Evolutionary conservation across 2,113 vertebrate genomes (phyloP).

Genomic region (Hylia prasina): DNA sequence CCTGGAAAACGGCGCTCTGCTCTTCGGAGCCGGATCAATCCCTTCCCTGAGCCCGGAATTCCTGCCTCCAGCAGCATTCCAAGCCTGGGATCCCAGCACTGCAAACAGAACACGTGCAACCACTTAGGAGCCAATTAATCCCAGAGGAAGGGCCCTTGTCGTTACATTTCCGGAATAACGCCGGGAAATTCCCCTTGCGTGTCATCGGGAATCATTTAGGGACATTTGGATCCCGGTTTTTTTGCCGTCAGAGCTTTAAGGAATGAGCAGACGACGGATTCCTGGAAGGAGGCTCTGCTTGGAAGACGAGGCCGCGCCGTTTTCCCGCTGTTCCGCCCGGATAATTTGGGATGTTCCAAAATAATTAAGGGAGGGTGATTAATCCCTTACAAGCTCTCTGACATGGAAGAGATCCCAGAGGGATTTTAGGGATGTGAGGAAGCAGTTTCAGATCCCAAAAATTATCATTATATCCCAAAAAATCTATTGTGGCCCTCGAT

Average conservation of each 20-base stretch:
- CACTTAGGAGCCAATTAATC: conserved; percentile 34
- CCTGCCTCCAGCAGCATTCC: background rate
- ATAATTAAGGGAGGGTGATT: background rate
- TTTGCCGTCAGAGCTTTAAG: conserved; percentile 18
- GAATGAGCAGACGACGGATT: conserved; percentile 44
- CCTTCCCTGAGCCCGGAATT: background rate
- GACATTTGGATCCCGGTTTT: conserved; percentile 17
- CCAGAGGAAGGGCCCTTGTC: background rate
- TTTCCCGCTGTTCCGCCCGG: background rate
- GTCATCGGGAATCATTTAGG: conserved; percentile 38
- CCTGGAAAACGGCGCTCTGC: accelerated
- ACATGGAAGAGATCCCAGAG: background rate
- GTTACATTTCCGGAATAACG: conserved; percentile 49
- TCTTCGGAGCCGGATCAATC: background rate
- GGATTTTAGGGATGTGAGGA: accelerated
- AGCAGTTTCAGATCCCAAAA: background rate
- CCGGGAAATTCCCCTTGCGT: conserved; percentile 7
- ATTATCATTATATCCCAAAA: background rate
- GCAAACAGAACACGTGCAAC: conserved; percentile 17
- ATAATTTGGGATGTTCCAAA: conserved; percentile 6
- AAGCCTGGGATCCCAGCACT: background rate
- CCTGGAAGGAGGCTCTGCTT: background rate
- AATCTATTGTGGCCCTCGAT: accelerated
- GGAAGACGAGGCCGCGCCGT: background rate
- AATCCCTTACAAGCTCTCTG: background rate